phyloP scores from a whole-genome alignment of 2,797 vertebrate species.

The Mycteria americana region DNA sequence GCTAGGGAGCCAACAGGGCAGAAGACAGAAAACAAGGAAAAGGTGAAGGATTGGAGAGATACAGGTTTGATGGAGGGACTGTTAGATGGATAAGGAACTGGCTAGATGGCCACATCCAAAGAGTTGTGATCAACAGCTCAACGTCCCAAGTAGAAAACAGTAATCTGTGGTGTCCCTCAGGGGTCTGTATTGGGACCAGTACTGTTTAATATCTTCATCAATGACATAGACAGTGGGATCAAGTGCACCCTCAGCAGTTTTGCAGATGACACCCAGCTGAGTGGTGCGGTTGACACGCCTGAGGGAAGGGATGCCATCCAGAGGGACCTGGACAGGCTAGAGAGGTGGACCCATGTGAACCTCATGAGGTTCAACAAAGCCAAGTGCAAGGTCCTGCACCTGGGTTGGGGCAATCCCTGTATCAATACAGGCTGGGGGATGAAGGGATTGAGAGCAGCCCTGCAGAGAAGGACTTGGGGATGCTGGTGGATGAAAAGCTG shows the following conservation, averaged over 20 bases:
- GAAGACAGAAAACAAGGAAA: not conserved
- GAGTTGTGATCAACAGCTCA: not conserved
- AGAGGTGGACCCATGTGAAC: rapidly evolving
- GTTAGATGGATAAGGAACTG: not conserved
- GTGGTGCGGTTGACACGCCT: rapidly evolving
- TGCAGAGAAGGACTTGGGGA: not conserved
- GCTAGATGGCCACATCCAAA: not conserved
- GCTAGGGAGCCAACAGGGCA: not conserved
- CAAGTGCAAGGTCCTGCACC: not conserved
- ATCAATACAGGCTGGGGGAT: not conserved
- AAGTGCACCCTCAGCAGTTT: rapidly evolving
- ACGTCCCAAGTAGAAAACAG: not conserved
- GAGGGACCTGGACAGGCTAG: not conserved
- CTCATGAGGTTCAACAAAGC: not conserved
- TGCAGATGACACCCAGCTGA: not conserved
- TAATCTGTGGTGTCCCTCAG: not conserved
- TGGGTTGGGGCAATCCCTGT: rapidly evolving
- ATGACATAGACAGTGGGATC: not conserved
- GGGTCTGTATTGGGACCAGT: rapidly evolving
- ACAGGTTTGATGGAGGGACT: not conserved
- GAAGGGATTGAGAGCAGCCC: not conserved
- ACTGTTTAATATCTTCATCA: not conserved
- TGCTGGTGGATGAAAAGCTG: not conserved
- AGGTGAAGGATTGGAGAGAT: not conserved
- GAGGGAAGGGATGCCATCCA: not conserved